These are phyloP conservation scores for Pyrrhia umbra DNA, from an alignment of 2,888 invertebrate genomes.

Conservation along the genomic window DNA sequence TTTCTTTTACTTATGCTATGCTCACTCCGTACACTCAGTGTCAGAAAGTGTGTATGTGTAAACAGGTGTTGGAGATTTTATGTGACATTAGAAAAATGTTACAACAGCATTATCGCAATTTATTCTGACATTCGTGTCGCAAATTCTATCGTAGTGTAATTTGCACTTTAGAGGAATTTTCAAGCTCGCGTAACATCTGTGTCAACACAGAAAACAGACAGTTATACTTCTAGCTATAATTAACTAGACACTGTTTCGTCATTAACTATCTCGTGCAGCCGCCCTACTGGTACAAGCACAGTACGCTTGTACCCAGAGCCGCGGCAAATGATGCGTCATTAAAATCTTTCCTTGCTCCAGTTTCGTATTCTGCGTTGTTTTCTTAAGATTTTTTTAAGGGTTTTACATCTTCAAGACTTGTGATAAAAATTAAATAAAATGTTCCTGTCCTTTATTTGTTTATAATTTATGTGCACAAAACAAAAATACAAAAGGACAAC, in stretches of 20 bases:
- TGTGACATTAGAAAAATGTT: too few species aligned
- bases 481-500: too few species aligned
- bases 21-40: too few species aligned
- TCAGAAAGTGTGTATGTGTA: too few species aligned
- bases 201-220: slow-evolving; percentile 10
- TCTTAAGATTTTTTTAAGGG: slow-evolving; percentile 29
- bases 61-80: too few species aligned
- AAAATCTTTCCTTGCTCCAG: slow-evolving; percentile 41
- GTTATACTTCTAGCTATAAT: slow-evolving; percentile 8
- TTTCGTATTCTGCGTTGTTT: slow-evolving; percentile 32
- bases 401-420: slow-evolving; percentile 5
- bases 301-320: slow-evolving; percentile 29
- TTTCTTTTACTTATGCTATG: too few species aligned
- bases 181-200: slow-evolving; percentile 12
- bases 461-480: too few species aligned
- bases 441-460: too few species aligned
- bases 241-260: slow-evolving; percentile 7
- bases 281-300: slow-evolving; percentile 4
- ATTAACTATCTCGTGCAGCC: slow-evolving; percentile 35
- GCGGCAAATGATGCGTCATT: slow-evolving; percentile 58
- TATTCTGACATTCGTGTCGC: too few species aligned
- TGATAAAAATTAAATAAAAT: slow-evolving; percentile 10
- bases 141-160: too few species aligned
- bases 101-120: too few species aligned
- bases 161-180: slow-evolving; percentile 8